These are phyloP conservation scores for Crossoptilon crossoptilon DNA, from an alignment of 2,797 vertebrate species.

Conservation along the genomic window DNA sequence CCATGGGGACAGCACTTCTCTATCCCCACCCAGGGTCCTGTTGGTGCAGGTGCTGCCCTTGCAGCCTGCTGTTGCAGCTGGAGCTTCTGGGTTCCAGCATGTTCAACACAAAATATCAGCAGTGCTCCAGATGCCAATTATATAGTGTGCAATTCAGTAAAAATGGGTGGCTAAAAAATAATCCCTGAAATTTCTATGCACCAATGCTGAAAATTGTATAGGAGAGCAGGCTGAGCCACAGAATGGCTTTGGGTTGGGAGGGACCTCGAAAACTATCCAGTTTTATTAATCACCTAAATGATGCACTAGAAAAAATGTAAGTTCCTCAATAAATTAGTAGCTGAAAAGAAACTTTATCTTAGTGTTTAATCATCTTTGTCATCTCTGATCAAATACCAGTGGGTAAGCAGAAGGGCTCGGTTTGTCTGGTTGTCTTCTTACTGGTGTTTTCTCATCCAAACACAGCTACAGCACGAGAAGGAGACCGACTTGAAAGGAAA, in stretches of 20 bases:
- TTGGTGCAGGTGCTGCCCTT: not conserved
- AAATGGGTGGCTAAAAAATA: not conserved
- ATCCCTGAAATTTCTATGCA: not conserved
- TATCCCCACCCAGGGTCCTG: not conserved
- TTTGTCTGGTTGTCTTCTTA: not conserved
- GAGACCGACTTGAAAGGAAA: not conserved
- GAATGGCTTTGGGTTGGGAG: no score
- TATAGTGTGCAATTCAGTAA: not conserved
- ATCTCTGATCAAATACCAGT: not conserved
- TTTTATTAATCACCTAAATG: not conserved
- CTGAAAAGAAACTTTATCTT: not conserved
- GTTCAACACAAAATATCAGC: not conserved
- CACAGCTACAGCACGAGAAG: not conserved
- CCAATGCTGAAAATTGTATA: accelerated
- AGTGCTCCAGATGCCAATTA: not conserved
- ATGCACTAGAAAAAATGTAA: not conserved
- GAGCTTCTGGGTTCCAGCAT: not conserved
- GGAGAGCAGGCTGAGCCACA: not conserved
- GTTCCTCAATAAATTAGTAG: not conserved
- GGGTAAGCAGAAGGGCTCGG: not conserved
- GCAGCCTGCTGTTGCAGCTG: accelerated
- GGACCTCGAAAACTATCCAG: no score
- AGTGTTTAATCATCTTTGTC: not conserved
- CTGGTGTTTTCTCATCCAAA: not conserved
- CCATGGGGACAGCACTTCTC: not conserved